Evolutionary conservation across 1,140 invertebrate genomes (phyloP).

Genomic region (Brachionus rubens): DNA sequence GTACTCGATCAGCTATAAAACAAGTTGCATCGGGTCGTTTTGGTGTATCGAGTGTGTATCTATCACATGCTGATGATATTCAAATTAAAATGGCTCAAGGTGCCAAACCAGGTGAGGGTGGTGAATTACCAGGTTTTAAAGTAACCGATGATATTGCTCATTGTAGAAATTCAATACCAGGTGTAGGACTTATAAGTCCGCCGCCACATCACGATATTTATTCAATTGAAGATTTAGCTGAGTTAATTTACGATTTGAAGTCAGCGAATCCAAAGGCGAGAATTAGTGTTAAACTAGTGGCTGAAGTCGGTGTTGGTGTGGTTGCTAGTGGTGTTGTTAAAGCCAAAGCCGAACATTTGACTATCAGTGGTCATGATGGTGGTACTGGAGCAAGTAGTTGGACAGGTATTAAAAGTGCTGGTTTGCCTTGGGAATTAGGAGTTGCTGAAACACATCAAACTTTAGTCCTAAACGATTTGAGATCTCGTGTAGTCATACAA

Average conservation of each 20-base stretch:
- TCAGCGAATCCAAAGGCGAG: conserved; percentile 90
- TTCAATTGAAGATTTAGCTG: conserved; percentile 96
- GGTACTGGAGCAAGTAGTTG: conserved; percentile 95
- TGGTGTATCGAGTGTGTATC: conserved; percentile 92
- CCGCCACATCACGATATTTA: conserved; percentile 99
- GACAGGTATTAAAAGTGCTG: conserved; percentile 88
- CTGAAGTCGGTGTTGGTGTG: conserved; percentile 95
- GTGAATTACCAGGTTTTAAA: conserved; percentile 61
- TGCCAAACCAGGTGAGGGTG: conserved; percentile 61
- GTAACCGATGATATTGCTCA: conserved; percentile 91
- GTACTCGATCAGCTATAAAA: conserved; percentile 70
- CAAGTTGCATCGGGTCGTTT: conserved; percentile 91
- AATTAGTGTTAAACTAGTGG: conserved; percentile 95
- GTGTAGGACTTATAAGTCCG: conserved; percentile 95
- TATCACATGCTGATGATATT: conserved; percentile 76
- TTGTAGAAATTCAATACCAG: conserved; percentile 88
- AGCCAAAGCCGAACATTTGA: conserved; percentile 95
- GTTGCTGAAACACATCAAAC: conserved; percentile 93
- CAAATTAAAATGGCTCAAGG: conserved; percentile 63
- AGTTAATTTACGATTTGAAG: conserved; percentile 97
- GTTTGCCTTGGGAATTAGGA: conserved; percentile 94
- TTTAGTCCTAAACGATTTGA: conserved; percentile 87
- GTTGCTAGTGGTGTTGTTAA: conserved; percentile 96
- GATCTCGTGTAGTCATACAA: conserved; percentile 88
- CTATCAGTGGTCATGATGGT: conserved; percentile 96